Evolutionary conservation across 2,113 vertebrate species (phyloP).

Genomic region (Triplophysa dalaica): DNA sequence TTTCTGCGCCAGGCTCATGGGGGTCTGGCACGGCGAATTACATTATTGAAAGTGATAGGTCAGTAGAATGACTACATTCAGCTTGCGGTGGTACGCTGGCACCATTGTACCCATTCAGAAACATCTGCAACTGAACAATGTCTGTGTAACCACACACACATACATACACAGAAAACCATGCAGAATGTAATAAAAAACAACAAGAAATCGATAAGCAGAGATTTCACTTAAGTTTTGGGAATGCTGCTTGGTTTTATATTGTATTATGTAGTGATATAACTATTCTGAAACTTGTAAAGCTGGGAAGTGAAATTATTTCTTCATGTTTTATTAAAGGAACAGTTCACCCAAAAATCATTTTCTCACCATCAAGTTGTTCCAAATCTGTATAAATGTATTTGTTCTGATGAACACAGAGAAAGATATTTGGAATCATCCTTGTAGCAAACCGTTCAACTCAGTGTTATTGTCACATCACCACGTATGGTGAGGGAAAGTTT

Average conservation of each 20-base stretch:
- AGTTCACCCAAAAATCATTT: too few species aligned
- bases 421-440: too few species aligned
- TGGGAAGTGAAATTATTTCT: neutral
- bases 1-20: conserved; percentile 21
- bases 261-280: conserved; percentile 57
- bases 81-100: conserved; percentile 11
- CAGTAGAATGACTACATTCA: conserved; percentile 29
- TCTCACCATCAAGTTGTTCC: too few species aligned
- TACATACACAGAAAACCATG: neutral
- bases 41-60: conserved; percentile 21
- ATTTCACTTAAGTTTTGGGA: neutral
- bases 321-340: too few species aligned
- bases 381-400: too few species aligned
- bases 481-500: too few species aligned
- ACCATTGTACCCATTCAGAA: conserved; percentile 30
- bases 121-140: conserved; percentile 6
- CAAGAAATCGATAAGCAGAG: neutral
- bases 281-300: conserved; percentile 10
- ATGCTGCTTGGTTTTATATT: conserved; percentile 40
- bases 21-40: conserved; percentile 8
- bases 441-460: too few species aligned
- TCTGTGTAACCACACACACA: conserved; percentile 54
- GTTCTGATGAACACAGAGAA: too few species aligned
- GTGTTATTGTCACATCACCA: too few species aligned
- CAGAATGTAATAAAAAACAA: neutral